Evolutionary conservation across 2,113 vertebrate species (phyloP).

Genomic region (Hassar affinis): DNA sequence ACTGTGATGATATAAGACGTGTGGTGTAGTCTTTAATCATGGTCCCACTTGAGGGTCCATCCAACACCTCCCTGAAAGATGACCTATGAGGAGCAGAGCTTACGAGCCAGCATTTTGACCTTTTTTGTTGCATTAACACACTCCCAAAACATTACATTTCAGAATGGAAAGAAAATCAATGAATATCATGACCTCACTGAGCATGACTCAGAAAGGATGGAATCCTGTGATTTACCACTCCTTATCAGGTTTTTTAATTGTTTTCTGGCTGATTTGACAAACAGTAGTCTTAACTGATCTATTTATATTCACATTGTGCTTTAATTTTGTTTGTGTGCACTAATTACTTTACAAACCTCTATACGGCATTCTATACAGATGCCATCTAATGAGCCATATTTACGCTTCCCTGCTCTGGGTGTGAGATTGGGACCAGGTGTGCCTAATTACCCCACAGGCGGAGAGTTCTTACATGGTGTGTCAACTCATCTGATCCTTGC

Average conservation of each 20-base stretch:
- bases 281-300: neutral
- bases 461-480: constrained; percentile 22
- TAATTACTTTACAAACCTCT: neutral
- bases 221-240: neutral
- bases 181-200: constrained; percentile 29
- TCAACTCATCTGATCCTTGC: constrained; percentile 14
- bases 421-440: constrained; percentile 34
- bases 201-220: constrained; percentile 35
- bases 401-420: constrained; percentile 19
- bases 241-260: constrained; percentile 1
- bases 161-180: constrained; percentile 24
- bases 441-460: constrained; percentile 21
- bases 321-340: neutral
- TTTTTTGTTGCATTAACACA: constrained; percentile 54
- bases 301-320: neutral
- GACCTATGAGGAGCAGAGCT: constrained; percentile 49
- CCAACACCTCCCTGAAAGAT: constrained; percentile 51
- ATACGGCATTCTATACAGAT: neutral
- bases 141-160: constrained; percentile 40
- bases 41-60: constrained; percentile 59
- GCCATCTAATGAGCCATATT: constrained; percentile 15
- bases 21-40: constrained; percentile 63
- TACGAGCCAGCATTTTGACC: constrained; percentile 46
- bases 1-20: constrained; percentile 52
- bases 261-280: neutral